Base-by-base conservation (phyloP, 2,113 vertebrate species). In the Cephalopholis sonnerati region DNA sequence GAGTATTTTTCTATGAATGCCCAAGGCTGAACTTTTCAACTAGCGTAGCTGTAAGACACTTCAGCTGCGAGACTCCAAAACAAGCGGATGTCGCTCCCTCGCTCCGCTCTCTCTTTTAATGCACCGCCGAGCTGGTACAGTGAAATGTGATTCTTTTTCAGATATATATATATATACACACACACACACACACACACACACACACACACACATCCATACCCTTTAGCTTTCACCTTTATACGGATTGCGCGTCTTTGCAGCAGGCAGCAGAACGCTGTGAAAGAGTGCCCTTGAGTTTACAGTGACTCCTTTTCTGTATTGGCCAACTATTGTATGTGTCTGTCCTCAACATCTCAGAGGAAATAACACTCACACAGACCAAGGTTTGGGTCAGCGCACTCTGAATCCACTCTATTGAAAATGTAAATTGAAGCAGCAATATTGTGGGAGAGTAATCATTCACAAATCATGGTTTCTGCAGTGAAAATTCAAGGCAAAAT, bases 11-110 rank as follows among this genome's bases (percentile, higher is more conserved):
- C 64, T 46, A 24, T 29, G 22, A 83, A 36, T n/a, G 76, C 79
- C 68, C 66, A 62, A 80, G 59, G 81, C 82, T 84, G 77, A 86
- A 90, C 89, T 88, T 87, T 81, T 81, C 78, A 88, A 64, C 81
- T 17, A 54, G 22, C n/a, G 57, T 17, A 39, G 69, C 63, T 81
- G 74, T 74, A 58, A 79, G 44, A 82, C 77, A 44, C 70, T 84
- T 63, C 50, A 66, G 18, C 74, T 32, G n/a, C 16, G 12, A 41
- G 64, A 20, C 62, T 74, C 54, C 50, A 3, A 41, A 64, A 64
- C 77, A 59, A 22, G 41, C 48, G 54, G 58, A 46, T 59, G 80
- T 64, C 55, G 65, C 87, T 79, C 62, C 66, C 65, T 81, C 82
- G 44, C 75, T 79, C 64, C 7, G 1, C 50, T 5, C 57, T 62